Evolutionary conservation across 2,797 vertebrate genomes (phyloP), one percentile per base, ranked within the genome.

Genomic region (Poliocrania exsul): DNA sequence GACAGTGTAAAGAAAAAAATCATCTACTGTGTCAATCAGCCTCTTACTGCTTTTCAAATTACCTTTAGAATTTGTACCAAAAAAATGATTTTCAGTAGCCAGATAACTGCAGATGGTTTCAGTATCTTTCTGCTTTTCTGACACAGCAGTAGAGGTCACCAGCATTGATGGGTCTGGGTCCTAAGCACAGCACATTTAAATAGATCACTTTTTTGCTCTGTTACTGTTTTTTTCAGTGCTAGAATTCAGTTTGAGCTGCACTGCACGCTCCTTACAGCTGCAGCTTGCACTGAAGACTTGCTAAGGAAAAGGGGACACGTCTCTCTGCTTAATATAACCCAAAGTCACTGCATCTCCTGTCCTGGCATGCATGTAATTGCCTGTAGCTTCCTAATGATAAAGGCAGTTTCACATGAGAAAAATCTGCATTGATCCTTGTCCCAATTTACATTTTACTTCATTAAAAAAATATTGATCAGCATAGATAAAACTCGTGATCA

Each of bases 401-500:
- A 90, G 74, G 79, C 67, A 89, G 87, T 70, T 90, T 90, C 90
- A 86, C 44, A 42, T 31, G 84, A 88, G 80, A 65, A 95, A 88
- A 92, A 72, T 80, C 78, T 79, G 50, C 83, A 88, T 92, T 44
- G 83, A 89, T 90, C 72, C 81, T 50, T 23, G 51, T 40, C 61
- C 74, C 1, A 8, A 91, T 96, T 90, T 94, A 56, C 91, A 78
- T 90, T 91, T 93, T 69, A 35, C 86, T 90, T 93, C 58, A 47
- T 92, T 94, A 80, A 64, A 85, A 83, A 90, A 80, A 37, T 88
- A 81, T 57, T 81, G 79, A 95, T 91, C 81, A 77, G 77, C 74
- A 85, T 46, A 94, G 95, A 93, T 95, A 75, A 85, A 94, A 71
- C 73, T 92, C 83, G 78, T 90, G 84, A 96, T 95, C 93, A 94